Conservation (phyloP, 2,888 invertebrate species). For the Odontothrips loti region DNA sequence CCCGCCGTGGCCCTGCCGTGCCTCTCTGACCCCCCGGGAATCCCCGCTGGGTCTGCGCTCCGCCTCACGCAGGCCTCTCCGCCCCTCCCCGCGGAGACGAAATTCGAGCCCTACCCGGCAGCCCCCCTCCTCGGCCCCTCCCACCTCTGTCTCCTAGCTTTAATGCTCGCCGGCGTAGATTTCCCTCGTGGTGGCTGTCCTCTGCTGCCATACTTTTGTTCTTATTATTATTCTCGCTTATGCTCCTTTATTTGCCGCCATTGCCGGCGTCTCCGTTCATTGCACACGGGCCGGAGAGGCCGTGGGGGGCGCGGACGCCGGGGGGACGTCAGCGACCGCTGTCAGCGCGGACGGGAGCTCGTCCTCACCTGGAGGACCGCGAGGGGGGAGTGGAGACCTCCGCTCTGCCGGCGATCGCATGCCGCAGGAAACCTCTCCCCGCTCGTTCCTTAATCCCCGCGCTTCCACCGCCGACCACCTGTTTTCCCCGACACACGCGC, state of each 20-base stretch:
- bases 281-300: neutral
- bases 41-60: too few species aligned
- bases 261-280: too few species aligned
- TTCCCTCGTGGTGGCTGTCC: slow-evolving; percentile 16
- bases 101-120: neutral
- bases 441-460: too few species aligned
- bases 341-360: neutral
- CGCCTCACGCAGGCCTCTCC: neutral
- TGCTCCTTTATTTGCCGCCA: neutral
- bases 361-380: too few species aligned
- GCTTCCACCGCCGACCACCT: too few species aligned
- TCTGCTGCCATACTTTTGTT: neutral
- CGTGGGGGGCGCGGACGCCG: neutral
- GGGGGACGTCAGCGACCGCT: neutral
- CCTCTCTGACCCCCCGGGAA: neutral
- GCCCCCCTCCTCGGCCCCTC: neutral
- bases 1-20: neutral
- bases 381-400: too few species aligned
- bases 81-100: neutral
- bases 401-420: too few species aligned
- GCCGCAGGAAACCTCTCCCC: too few species aligned
- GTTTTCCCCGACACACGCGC: too few species aligned
- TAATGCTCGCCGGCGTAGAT: slow-evolving; percentile 19
- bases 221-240: neutral
- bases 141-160: neutral